A percentile compares a stretch with the other conserved stretches of the same genome.
Evolutionary conservation across 2,888 invertebrate species (phyloP).

Genomic region (Thereva nobilitata): DNA sequence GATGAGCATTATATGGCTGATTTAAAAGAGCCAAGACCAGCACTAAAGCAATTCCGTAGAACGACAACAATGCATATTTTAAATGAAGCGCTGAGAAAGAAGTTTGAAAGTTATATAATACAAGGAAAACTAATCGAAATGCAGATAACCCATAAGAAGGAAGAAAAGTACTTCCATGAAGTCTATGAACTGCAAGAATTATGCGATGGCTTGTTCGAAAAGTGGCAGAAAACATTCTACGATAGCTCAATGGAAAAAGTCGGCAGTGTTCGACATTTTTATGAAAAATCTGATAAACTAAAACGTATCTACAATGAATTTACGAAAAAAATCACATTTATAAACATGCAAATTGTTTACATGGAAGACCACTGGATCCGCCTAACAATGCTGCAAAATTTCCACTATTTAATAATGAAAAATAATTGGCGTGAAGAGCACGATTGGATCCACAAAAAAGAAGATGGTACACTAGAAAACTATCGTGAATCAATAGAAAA

Average conservation of each 20-base stretch:
- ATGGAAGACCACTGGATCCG: constrained; percentile 55
- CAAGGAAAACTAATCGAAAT: constrained; percentile 53
- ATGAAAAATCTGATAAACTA: constrained; percentile 51
- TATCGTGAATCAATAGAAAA: constrained; percentile 44
- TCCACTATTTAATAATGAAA: constrained; percentile 55
- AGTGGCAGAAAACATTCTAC: constrained; percentile 55
- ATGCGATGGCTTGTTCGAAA: constrained; percentile 51
- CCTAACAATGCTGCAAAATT: constrained; percentile 55
- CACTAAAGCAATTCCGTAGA: constrained; percentile 51
- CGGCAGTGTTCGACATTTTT: constrained; percentile 48
- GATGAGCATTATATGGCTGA: constrained; percentile 56
- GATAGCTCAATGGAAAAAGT: constrained; percentile 50
- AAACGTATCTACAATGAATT: constrained; percentile 48
- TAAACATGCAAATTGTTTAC: constrained; percentile 56
- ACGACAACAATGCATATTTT: constrained; percentile 49
- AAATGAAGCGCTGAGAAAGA: constrained; percentile 52
- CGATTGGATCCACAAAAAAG: constrained; percentile 54
- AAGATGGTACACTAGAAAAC: constrained; percentile 49
- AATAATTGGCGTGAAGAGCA: constrained; percentile 53
- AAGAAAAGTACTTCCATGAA: constrained; percentile 51
- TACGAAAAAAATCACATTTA: constrained; percentile 47
- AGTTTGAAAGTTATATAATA: constrained; percentile 54
- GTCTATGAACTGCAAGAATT: constrained; percentile 48
- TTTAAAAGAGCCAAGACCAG: constrained; percentile 48
- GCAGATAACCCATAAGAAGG: constrained; percentile 52